Conservation (phyloP, 2,888 invertebrate species). For the Amblyteles armatorius region DNA sequence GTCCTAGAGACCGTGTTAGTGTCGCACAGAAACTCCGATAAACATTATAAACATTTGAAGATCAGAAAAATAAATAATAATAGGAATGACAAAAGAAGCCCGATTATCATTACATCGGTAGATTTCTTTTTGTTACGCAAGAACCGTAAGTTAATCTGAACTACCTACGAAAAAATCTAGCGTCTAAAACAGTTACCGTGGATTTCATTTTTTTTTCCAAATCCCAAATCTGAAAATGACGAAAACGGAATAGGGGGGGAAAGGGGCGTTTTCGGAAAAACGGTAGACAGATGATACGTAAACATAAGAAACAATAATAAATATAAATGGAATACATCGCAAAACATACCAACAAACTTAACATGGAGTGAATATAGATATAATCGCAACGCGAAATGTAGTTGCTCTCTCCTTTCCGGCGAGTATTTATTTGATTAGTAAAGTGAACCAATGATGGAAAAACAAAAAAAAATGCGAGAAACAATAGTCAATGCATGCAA, state of each 20-base stretch:
- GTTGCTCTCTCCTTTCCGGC: slow-evolving; percentile 71
- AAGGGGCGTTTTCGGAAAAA: slow-evolving; percentile 12
- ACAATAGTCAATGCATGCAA: slow-evolving; percentile 70
- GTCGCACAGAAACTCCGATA: slow-evolving; percentile 54
- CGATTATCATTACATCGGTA: slow-evolving; percentile 44
- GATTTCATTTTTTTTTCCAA: slow-evolving; percentile 17
- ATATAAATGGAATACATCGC: slow-evolving; percentile 75
- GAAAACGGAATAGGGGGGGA: slow-evolving; percentile 46
- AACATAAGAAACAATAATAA: slow-evolving; percentile 63
- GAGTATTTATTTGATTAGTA: slow-evolving; percentile 58
- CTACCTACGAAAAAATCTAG: slow-evolving; percentile 61
- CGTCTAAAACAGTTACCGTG: slow-evolving; percentile 49
- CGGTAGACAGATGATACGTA: slow-evolving; percentile 54
- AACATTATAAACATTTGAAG: slow-evolving; percentile 27
- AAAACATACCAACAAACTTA: slow-evolving; percentile 80
- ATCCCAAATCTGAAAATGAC: slow-evolving; percentile 67
- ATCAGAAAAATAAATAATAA: slow-evolving; percentile 37
- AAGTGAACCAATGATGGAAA: slow-evolving; percentile 68
- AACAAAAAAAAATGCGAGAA: slow-evolving; percentile 42
- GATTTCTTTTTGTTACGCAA: slow-evolving; percentile 20
- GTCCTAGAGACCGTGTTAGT: slow-evolving; percentile 47
- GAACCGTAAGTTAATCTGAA: slow-evolving; percentile 50
- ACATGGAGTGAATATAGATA: slow-evolving; percentile 73
- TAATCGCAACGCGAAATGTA: slow-evolving; percentile 71
- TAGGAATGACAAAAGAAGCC: slow-evolving; percentile 44